Conservation (phyloP, 1,140 invertebrate genomes). For the Marisa cornuarietis region DNA sequence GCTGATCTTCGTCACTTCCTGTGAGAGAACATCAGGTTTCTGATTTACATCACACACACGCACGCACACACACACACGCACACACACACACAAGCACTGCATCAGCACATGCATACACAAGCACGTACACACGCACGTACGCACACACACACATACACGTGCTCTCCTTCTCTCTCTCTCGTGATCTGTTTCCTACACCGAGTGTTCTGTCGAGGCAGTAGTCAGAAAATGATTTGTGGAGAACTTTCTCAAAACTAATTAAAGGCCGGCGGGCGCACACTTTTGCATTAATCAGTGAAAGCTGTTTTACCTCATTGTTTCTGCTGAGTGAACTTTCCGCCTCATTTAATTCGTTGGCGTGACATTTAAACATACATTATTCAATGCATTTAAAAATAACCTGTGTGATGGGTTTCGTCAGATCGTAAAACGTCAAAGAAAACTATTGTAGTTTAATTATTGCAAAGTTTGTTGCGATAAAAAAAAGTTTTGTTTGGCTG, state of each 20-base stretch:
- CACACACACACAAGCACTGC: not conserved
- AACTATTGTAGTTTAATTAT: not conserved
- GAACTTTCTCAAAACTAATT: too few relatives aligned
- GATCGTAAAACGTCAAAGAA: not conserved
- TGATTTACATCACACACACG: too few relatives aligned
- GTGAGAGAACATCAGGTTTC: not conserved
- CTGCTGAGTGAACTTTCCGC: too few relatives aligned
- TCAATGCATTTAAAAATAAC: not conserved
- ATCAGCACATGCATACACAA: not conserved
- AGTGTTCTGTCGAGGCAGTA: not conserved
- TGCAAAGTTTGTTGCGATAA: too few relatives aligned
- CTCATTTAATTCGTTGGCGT: too few relatives aligned
- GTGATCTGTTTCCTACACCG: not conserved
- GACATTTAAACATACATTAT: not conserved
- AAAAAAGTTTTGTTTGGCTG: too few relatives aligned
- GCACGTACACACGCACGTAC: not conserved
- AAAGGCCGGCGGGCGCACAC: too few relatives aligned
- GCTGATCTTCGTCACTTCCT: slow-evolving; percentile 18
- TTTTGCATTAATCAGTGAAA: too few relatives aligned
- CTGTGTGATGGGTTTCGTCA: not conserved
- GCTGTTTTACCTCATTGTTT: too few relatives aligned
- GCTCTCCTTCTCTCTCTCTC: not conserved
- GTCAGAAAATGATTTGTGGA: too few relatives aligned
- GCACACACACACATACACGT: not conserved
- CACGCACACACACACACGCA: too few relatives aligned